A percentile compares a stretch with the other conserved stretches of the same genome.
These are phyloP conservation scores for Hycleus phaleratus DNA, from an alignment of 1,140 invertebrate species.

Conservation along the genomic window DNA sequence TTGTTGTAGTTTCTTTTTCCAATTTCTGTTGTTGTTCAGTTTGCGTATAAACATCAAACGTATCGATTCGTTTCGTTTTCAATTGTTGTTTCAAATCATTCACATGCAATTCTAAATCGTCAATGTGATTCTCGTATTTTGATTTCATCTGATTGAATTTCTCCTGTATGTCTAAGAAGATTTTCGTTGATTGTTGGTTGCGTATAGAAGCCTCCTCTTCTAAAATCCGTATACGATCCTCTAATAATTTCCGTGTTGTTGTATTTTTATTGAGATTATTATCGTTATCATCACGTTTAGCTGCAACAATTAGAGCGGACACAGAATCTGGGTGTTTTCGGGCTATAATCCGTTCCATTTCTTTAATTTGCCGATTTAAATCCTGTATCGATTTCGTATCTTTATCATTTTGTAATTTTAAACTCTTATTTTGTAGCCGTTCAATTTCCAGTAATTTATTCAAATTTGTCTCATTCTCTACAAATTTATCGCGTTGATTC, in stretches of 20 bases:
- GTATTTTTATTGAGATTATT: constrained; percentile 42
- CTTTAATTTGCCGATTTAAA: constrained; percentile 67
- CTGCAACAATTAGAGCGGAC: constrained; percentile 59
- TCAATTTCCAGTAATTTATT: constrained; percentile 47
- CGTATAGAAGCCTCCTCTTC: constrained; percentile 60
- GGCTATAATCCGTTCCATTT: constrained; percentile 70
- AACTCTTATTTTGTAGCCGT: constrained; percentile 52
- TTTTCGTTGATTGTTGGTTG: constrained; percentile 58
- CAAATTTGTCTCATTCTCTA: constrained; percentile 45
- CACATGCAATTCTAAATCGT: constrained; percentile 60
- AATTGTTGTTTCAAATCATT: constrained; percentile 37
- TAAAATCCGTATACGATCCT: constrained; percentile 59
- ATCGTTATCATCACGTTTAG: constrained; percentile 47
- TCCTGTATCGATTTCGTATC: constrained; percentile 62
- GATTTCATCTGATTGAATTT: constrained; percentile 66
- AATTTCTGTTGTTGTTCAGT: constrained; percentile 27
- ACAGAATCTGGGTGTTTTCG: constrained; percentile 72
- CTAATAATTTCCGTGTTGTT: constrained; percentile 52
- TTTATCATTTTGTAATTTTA: constrained; percentile 58
- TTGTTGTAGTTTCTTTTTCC: constrained; percentile 29
- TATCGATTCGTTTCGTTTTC: constrained; percentile 27
- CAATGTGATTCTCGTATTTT: constrained; percentile 66
- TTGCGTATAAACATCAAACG: constrained; percentile 38
- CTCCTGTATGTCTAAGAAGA: constrained; percentile 60
- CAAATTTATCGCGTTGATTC: constrained; percentile 44